phyloP scores from a whole-genome alignment of 2,113 vertebrate genomes.

The Oryzias celebensis region DNA sequence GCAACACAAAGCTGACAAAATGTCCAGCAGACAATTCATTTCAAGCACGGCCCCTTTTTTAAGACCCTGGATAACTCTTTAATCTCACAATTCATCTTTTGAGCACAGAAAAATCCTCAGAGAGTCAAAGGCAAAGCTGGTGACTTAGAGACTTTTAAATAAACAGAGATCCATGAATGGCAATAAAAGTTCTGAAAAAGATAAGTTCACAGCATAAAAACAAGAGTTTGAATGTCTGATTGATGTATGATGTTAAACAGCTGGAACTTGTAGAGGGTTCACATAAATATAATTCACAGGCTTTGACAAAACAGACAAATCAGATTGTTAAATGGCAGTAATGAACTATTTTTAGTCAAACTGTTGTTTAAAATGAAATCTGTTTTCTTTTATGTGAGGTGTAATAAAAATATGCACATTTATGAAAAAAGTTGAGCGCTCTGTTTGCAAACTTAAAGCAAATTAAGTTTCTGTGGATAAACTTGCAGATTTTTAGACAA shows the following conservation, averaged over 20 bases:
- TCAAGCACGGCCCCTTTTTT: slow-evolving; percentile 35
- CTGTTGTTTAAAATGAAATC: no score
- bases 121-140: slow-evolving; percentile 41
- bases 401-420: no score
- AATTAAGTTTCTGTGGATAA: background rate
- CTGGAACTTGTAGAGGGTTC: background rate
- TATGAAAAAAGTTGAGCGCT: no score
- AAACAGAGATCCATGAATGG: slow-evolving; percentile 34
- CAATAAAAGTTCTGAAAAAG: slow-evolving; percentile 24
- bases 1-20: slow-evolving; percentile 39
- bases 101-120: slow-evolving; percentile 31
- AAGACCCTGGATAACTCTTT: slow-evolving; percentile 53
- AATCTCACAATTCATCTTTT: slow-evolving; percentile 54
- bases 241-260: slow-evolving; percentile 1
- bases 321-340: no score
- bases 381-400: no score
- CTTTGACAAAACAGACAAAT: no score
- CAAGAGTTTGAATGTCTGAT: slow-evolving; percentile 21
- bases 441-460: no score
- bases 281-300: background rate
- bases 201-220: slow-evolving; percentile 24
- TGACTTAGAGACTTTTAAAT: slow-evolving; percentile 32
- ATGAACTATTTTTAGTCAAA: no score
- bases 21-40: slow-evolving; percentile 33
- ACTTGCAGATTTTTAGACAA: background rate